Evolutionary conservation across 2,888 invertebrate species (phyloP).

Genomic region (Aradus depressus): DNA sequence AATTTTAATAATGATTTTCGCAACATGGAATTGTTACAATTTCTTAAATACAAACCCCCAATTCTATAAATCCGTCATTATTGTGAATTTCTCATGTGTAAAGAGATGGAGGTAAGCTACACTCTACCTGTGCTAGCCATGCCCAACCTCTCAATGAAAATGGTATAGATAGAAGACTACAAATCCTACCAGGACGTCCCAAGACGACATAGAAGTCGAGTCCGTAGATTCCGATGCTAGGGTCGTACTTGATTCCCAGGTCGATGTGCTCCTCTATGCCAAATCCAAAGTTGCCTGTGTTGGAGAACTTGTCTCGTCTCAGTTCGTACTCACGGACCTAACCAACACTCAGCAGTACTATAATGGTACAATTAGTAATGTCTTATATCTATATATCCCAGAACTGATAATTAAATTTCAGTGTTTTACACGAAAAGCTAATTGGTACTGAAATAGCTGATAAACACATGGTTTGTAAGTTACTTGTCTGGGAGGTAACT

Average conservation of each 20-base stretch:
- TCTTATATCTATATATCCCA: not conserved
- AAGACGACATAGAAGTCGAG: constrained; percentile 99
- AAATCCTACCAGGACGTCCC: constrained; percentile 88
- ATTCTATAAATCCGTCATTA: too few relatives aligned
- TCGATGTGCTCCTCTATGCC: constrained; percentile 99
- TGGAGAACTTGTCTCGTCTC: constrained; percentile 92
- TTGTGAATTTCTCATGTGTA: not conserved
- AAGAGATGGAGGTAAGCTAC: not conserved
- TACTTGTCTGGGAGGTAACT: too few relatives aligned
- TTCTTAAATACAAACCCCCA: too few relatives aligned
- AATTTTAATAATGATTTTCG: too few relatives aligned
- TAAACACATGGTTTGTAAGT: too few relatives aligned
- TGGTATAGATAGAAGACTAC: too few relatives aligned
- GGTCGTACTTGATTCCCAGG: constrained; percentile 96
- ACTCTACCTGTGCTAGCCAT: too few relatives aligned
- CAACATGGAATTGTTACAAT: too few relatives aligned
- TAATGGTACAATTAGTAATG: not conserved
- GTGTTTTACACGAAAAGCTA: too few relatives aligned
- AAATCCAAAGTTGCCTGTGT: constrained; percentile 97
- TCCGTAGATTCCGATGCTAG: constrained; percentile 97
- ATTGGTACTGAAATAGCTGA: too few relatives aligned
- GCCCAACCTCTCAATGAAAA: too few relatives aligned
- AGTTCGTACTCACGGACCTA: constrained; percentile 96
- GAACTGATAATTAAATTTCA: too few relatives aligned
- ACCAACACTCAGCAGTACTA: not conserved